Evolutionary conservation across 2,113 vertebrate genomes (phyloP).

Genomic region (Spermophilus dauricus): DNA sequence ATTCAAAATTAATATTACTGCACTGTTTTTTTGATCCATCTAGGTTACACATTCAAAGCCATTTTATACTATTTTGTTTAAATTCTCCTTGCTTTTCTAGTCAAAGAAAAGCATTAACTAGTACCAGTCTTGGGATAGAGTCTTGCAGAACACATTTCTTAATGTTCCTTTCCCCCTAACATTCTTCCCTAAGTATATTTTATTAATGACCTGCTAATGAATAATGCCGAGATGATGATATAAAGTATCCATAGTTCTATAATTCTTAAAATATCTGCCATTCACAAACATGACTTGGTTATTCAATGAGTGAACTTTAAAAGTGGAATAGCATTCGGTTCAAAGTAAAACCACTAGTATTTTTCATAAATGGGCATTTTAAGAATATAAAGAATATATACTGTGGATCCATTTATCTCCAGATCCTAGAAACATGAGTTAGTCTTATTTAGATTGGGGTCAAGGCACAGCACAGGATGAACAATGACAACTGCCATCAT

Average conservation of each 20-base stretch:
- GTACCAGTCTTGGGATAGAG: neutral
- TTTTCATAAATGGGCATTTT: neutral
- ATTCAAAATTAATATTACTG: neutral
- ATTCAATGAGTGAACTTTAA: neutral
- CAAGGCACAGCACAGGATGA: neutral
- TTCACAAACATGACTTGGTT: neutral
- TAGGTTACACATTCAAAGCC: neutral
- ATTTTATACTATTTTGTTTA: neutral
- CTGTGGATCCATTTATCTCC: neutral
- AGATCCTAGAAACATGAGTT: neutral
- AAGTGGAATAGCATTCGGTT: neutral
- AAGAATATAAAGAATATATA: neutral
- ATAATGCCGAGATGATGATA: neutral
- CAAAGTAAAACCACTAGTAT: neutral
- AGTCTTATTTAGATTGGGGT: neutral
- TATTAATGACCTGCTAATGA: neutral
- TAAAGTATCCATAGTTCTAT: neutral
- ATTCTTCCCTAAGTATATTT: neutral
- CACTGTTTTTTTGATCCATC: neutral
- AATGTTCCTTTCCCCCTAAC: neutral
- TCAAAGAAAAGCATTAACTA: neutral
- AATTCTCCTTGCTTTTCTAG: neutral
- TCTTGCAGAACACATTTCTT: neutral
- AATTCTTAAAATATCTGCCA: neutral
- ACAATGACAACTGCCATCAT: neutral